These are phyloP conservation scores for Etia nguti DNA, from an alignment of 2,113 vertebrate species.

Conservation along the genomic window DNA sequence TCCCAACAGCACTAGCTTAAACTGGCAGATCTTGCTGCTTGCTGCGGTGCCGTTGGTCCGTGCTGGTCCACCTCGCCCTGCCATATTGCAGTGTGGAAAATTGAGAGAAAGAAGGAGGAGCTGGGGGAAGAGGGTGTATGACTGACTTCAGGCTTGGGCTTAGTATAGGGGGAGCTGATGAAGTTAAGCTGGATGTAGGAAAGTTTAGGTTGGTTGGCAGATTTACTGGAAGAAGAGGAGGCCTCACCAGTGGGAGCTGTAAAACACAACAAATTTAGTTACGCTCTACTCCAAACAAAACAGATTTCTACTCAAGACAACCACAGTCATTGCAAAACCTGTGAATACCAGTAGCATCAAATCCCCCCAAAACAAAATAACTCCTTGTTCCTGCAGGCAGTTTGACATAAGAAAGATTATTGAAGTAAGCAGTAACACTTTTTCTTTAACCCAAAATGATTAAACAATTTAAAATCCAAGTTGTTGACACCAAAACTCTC, in stretches of 20 bases:
- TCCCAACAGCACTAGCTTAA: conserved; percentile 92
- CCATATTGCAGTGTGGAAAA: conserved; percentile 73
- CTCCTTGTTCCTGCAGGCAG: neutral
- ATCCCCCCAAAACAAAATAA: neutral
- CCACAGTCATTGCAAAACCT: neutral
- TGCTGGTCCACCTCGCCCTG: conserved; percentile 88
- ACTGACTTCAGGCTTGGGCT: neutral
- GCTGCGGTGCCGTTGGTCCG: conserved; percentile 90
- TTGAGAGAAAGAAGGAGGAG: neutral
- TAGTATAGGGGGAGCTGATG: neutral
- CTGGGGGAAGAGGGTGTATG: conserved; percentile 2
- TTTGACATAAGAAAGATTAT: neutral
- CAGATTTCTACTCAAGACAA: neutral
- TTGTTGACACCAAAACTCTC: conserved; percentile 6
- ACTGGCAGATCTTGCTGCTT: conserved; percentile 98
- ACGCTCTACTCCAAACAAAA: neutral
- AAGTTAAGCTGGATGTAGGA: neutral
- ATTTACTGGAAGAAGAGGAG: conserved; percentile 30
- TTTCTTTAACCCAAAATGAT: neutral
- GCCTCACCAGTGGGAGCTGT: conserved; percentile 57
- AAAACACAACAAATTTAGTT: neutral
- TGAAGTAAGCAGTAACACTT: neutral
- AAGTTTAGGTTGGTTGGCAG: conserved; percentile 13
- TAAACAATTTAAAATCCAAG: neutral
- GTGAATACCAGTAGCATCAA: neutral